Percentiles rank a stretch among this genome's conserved stretches.
Evolutionary conservation across 2,888 invertebrate genomes (phyloP).

Genomic region (Chrysotoxum bicinctum): DNA sequence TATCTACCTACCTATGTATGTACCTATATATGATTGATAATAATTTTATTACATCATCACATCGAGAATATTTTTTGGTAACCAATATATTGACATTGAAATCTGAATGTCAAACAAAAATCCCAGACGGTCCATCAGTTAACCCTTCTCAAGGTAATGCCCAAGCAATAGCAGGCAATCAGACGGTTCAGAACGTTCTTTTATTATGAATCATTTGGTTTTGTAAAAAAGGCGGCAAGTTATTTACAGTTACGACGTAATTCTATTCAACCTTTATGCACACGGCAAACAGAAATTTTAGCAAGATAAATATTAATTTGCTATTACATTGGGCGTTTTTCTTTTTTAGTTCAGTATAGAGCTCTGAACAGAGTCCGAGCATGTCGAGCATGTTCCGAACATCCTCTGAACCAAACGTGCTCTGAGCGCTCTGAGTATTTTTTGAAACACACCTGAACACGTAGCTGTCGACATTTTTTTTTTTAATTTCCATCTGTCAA

Average conservation of each 20-base stretch:
- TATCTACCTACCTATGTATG: background rate
- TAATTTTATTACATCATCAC: slow-evolving; percentile 5
- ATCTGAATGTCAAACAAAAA: slow-evolving; percentile 59
- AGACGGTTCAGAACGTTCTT: slow-evolving; percentile 69
- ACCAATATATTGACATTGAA: slow-evolving; percentile 32
- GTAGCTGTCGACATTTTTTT: too few relatives aligned
- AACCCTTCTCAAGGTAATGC: slow-evolving; percentile 82
- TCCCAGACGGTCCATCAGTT: slow-evolving; percentile 81
- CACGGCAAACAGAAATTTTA: slow-evolving; percentile 77
- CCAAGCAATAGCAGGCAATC: slow-evolving; percentile 80
- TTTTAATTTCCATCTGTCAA: too few relatives aligned
- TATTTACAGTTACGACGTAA: slow-evolving; percentile 81
- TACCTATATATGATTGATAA: background rate
- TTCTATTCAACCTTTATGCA: slow-evolving; percentile 81
- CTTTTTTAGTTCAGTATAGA: too few relatives aligned
- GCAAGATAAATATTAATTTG: slow-evolving; percentile 76
- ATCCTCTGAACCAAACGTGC: too few relatives aligned
- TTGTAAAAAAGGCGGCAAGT: slow-evolving; percentile 61
- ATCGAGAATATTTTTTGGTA: background rate
- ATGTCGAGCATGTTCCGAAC: too few relatives aligned
- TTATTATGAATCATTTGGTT: slow-evolving; percentile 44
- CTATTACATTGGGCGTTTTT: slow-evolving; percentile 78
- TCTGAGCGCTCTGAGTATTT: too few relatives aligned
- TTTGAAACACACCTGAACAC: too few relatives aligned
- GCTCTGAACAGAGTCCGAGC: too few relatives aligned